Evolutionary conservation across 2,113 vertebrate genomes (phyloP), one percentile per base, ranked within the genome.

Genomic region (Brachyistius frenatus): DNA sequence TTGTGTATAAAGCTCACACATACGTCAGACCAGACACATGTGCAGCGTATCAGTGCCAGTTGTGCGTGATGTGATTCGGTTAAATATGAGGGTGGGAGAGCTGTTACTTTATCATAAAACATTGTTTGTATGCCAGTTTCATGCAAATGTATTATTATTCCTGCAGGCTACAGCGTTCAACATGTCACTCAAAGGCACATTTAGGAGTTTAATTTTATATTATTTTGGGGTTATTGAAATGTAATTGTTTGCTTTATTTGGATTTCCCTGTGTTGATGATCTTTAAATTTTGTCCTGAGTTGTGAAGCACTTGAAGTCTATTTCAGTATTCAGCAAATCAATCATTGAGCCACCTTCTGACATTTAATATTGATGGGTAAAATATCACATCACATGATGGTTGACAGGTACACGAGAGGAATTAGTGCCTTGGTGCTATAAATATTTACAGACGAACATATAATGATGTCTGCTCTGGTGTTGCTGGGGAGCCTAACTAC

Each of bases 181-280:
- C 52, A 1, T 31, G 53, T 53, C 44, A 72, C n/a, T 44, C 37
- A 35, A 54, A 66, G 5, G 5, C 41, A 70, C 33, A 23, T 39
- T 56, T 1, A 49, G 16, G 3, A 49, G 52, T 15, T 53, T 41
- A 30, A 30, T 44, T 52, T 70, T 37, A 55, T 56, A 47, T 64
- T 10, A 49, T 70, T 62, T n/a, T 13, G 23, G 57, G 60, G 11
- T 60, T 33, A 37, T n/a, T 50, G 16, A 57, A 75, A 66, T 50
- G 14, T 9, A 39, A 41, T 11, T 4, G 10, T 15, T 9, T 13
- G 9, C n/a, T 7, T 0, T 5, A 36, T n/a, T 60, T 66, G 46
- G 47, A 41, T 23, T 39, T 56, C 30, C 60, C 9, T 44, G 10
- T 44, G 41, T 44, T 57, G 31, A 54, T 41, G 31, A 35, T 5